A percentile compares a stretch with the other conserved stretches of the same genome.
Conservation (phyloP, 2,797 vertebrate species). For the Pampus argenteus region DNA sequence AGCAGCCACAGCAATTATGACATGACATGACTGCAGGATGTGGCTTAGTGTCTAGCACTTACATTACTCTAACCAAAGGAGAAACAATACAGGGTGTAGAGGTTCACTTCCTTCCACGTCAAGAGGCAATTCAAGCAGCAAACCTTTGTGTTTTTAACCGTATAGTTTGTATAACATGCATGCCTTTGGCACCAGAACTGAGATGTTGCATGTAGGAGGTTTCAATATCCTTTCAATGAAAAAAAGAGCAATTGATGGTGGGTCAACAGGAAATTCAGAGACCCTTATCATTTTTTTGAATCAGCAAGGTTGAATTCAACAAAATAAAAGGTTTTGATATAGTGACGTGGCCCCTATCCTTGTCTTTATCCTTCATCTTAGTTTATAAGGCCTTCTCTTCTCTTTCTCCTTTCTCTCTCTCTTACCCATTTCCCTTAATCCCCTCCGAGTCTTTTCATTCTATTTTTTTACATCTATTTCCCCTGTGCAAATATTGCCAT, state of each 20-base stretch:
- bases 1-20: conserved; percentile 75
- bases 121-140: conserved; percentile 45
- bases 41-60: conserved; percentile 55
- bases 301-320: conserved; percentile 36
- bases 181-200: conserved; percentile 26
- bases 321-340: conserved; percentile 36
- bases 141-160: conserved; percentile 46
- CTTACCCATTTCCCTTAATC: conserved; percentile 28
- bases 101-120: conserved; percentile 54
- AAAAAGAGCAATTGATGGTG: conserved; percentile 16
- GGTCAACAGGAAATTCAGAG: conserved; percentile 36
- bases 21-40: conserved; percentile 68
- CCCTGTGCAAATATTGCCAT: conserved; percentile 66
- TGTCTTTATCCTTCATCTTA: too few species aligned
- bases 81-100: conserved; percentile 62
- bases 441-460: conserved; percentile 19
- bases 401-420: neutral
- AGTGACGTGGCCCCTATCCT: conserved; percentile 31
- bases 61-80: conserved; percentile 54
- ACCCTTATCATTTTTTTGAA: conserved; percentile 36
- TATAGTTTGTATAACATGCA: conserved; percentile 22
- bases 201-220: conserved; percentile 33
- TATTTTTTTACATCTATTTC: conserved; percentile 58
- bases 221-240: conserved; percentile 45
- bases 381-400: conserved; percentile 1